Evolutionary conservation across 2,797 vertebrate species (phyloP).

Genomic region (Clarias platycephalus): DNA sequence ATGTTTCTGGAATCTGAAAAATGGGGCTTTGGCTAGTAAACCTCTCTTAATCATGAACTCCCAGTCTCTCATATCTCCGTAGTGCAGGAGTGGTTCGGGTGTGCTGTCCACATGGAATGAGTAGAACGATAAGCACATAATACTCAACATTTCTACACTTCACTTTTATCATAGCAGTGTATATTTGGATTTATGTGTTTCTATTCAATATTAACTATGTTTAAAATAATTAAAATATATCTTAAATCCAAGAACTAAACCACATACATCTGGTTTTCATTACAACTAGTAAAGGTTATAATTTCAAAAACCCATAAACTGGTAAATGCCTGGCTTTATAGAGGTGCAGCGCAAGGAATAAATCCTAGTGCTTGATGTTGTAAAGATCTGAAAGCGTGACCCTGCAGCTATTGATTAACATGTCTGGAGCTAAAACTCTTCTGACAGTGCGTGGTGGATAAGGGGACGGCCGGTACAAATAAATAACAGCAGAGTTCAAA

Average conservation of each 20-base stretch:
- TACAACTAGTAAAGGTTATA: neutral
- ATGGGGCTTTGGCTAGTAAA: conserved; percentile 15
- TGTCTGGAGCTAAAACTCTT: conserved; percentile 51
- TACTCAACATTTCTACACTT: neutral
- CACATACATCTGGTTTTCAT: neutral
- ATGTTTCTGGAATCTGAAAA: conserved; percentile 13
- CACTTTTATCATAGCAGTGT: neutral
- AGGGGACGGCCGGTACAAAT: conserved; percentile 36
- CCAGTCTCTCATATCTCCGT: conserved; percentile 1
- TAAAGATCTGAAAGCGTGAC: conserved; percentile 47
- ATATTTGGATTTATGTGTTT: neutral
- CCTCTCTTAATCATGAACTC: conserved; percentile 15
- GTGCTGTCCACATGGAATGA: conserved; percentile 22
- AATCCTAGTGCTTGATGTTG: neutral
- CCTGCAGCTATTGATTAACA: conserved; percentile 61
- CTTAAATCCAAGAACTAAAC: neutral
- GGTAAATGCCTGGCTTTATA: neutral
- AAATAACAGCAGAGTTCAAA: conserved; percentile 54
- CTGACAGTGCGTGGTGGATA: conserved; percentile 60
- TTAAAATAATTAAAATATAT: neutral
- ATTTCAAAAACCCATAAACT: neutral
- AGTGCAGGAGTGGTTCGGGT: neutral
- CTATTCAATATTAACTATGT: neutral
- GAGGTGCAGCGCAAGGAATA: neutral
- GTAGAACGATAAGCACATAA: neutral